These are phyloP conservation scores for Mythimna albipuncta DNA, from an alignment of 2,888 invertebrate species.

Conservation along the genomic window DNA sequence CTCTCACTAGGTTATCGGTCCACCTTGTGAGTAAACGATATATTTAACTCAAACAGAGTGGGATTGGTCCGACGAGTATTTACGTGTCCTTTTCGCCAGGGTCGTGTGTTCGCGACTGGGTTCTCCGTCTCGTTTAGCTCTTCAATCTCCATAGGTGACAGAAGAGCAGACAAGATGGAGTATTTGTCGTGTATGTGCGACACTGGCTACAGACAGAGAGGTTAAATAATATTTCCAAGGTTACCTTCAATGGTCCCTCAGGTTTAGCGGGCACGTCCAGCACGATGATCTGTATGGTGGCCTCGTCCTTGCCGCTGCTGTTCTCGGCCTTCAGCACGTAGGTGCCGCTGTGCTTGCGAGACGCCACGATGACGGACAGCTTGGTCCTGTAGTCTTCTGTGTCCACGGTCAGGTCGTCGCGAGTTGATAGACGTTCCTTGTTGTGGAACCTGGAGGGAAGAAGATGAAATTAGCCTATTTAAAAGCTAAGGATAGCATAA, in stretches of 20 bases:
- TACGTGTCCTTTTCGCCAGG: too few species aligned
- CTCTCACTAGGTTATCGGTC: too few species aligned
- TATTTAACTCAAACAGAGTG: too few species aligned
- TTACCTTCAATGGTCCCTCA: constrained; percentile 96
- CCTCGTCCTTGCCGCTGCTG: constrained; percentile 96
- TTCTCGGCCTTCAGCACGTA: constrained; percentile 97
- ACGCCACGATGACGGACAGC: constrained; percentile 93
- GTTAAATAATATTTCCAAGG: too few species aligned
- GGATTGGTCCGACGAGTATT: too few species aligned
- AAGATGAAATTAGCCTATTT: not conserved
- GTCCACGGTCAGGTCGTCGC: constrained; percentile 93
- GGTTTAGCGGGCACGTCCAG: constrained; percentile 97
- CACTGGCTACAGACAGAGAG: too few species aligned
- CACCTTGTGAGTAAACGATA: too few species aligned
- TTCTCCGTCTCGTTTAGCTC: too few species aligned
- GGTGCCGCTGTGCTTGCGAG: constrained; percentile 95
- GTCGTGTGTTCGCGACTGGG: too few species aligned
- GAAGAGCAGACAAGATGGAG: too few species aligned
- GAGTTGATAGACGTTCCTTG: constrained; percentile 94
- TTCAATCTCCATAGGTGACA: too few species aligned
- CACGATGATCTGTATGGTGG: constrained; percentile 95
- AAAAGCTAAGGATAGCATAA: not conserved
- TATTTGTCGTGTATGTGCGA: too few species aligned
- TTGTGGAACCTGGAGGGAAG: constrained; percentile 92
- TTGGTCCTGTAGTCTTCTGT: constrained; percentile 96